Conservation (phyloP, 1,140 invertebrate genomes). For the Drosophila saltans region DNA sequence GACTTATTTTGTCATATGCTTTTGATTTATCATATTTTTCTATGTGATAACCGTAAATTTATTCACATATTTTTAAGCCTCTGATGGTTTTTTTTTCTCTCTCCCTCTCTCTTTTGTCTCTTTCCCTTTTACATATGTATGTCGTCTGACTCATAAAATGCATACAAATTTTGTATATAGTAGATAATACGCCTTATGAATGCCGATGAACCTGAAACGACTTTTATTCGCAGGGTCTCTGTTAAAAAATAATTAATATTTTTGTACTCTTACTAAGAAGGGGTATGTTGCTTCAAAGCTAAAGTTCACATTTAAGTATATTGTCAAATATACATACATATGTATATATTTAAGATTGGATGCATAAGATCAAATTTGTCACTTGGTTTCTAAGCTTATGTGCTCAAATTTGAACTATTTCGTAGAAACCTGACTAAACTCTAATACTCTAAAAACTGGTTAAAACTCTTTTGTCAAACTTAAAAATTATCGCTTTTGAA, state of each 20-base stretch:
- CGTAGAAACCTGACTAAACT: no score
- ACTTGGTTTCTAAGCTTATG: no score
- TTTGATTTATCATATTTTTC: constrained; percentile 31
- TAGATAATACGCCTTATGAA: constrained; percentile 51
- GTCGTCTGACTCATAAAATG: constrained; percentile 55
- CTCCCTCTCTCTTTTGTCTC: neutral
- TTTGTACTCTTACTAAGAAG: neutral
- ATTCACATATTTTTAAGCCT: constrained; percentile 18
- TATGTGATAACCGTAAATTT: constrained; percentile 40
- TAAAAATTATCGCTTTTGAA: no score
- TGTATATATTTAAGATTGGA: no score
- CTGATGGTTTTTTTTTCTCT: neutral
- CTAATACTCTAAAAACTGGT: no score
- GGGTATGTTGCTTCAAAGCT: neutral
- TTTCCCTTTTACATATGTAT: neutral
- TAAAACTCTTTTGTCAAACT: no score
- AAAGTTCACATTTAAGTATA: no score
- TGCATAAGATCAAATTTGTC: no score
- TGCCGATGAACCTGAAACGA: constrained; percentile 63
- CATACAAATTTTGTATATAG: constrained; percentile 31
- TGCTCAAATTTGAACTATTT: no score
- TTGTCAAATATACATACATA: no score
- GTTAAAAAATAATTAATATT: constrained; percentile 11
- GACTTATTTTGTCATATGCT: constrained; percentile 57
- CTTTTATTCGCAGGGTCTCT: constrained; percentile 26